Base-by-base conservation (phyloP, 2,888 invertebrate species). In the Graphium colonna region DNA sequence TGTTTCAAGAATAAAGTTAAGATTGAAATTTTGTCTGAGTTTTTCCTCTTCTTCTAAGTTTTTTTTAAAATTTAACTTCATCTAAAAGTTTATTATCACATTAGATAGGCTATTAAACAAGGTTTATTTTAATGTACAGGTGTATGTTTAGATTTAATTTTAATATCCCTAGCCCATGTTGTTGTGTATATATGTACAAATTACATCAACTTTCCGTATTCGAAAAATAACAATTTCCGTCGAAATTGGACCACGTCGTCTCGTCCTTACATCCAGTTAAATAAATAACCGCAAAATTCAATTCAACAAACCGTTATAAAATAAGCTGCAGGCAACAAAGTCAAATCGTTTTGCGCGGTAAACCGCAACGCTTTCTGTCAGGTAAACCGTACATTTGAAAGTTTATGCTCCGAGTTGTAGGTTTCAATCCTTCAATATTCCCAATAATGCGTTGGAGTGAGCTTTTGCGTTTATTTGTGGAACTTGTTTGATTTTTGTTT, bases 221-320 rank as follows among this genome's bases (percentile, higher is more conserved):
- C 12, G 28, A 36, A 17, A 39, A 49, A 49, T 21, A 41, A 48
- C 44, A 33, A 55, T 48, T 44, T 26, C 44, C 21, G 49, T 39
- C 28, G 51, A 18, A 58, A 63, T 56, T 53, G 57, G 56, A 58
- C 55, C 58, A 56, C 51, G 54, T 66, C 69, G 65, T 65, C 67
- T 68, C 68, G 66, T 67, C 71, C 72, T 77, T 73, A 75, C 74
- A 67, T 72, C 68, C 61, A 81, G 79, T 79, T 82, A 85, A 82
- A 88, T 87, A 88, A 87, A 87, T 83, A 87, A 89, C 89, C 89
- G 81, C 89, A 88, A 75, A 88, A 87, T 88, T 89, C 89, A 88
- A 88, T 89, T 85, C 79, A 74, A 79, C 82, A 78, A 73, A 80
- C 89, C 87, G 89, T 88, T 88, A 88, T 83, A 84, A 82, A 86